These are phyloP conservation scores for Apostichopus japonicus DNA, from an alignment of 35 echinoderm and acorn worm species.

Conservation along the genomic window DNA sequence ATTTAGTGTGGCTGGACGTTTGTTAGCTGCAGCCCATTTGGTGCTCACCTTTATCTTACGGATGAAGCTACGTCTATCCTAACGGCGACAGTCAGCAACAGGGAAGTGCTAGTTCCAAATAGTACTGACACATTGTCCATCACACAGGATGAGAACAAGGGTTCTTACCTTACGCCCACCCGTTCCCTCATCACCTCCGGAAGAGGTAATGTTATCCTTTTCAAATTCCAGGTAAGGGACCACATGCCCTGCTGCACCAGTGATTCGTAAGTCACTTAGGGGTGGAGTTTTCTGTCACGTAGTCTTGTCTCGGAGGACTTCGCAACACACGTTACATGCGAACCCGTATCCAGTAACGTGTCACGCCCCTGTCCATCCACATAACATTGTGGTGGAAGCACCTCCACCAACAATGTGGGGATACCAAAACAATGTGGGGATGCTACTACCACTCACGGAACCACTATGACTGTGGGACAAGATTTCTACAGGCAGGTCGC, in stretches of 20 bases:
- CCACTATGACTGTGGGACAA: too few species aligned
- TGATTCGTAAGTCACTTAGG: background rate
- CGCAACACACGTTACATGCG: too few species aligned
- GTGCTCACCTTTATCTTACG: constrained; percentile 12
- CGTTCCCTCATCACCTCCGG: background rate
- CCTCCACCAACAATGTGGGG: background rate
- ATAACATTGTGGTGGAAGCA: background rate
- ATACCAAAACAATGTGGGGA: too few species aligned
- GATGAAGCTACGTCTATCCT: constrained; percentile 24
- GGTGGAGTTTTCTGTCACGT: constrained; percentile 36
- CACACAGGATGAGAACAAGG: background rate
- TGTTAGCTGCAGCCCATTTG: background rate
- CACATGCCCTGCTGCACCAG: constrained; percentile 33
- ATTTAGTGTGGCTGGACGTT: background rate
- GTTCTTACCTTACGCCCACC: background rate
- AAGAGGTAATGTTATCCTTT: background rate
- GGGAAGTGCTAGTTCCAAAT: constrained; percentile 38
- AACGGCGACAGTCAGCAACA: constrained; percentile 8
- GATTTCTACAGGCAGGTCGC: too few species aligned
- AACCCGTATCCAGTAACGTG: too few species aligned
- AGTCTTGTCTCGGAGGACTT: background rate
- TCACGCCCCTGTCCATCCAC: background rate
- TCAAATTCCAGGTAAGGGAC: constrained; percentile 40
- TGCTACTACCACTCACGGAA: too few species aligned
- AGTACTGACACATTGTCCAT: constrained; percentile 12